Evolutionary conservation across 2,797 vertebrate species (phyloP).

Genomic region (Semotilus atromaculatus): DNA sequence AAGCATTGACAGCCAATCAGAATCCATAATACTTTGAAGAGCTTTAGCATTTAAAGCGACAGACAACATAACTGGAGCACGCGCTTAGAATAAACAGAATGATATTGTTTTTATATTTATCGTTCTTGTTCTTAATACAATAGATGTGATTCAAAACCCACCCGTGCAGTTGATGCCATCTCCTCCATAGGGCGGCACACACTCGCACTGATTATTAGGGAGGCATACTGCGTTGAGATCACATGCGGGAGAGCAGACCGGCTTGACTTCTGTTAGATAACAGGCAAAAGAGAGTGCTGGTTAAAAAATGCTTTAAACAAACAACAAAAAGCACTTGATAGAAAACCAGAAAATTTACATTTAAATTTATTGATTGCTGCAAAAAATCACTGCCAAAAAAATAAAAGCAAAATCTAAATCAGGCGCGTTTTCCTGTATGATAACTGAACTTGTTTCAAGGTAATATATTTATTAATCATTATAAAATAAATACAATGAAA

Average conservation of each 20-base stretch:
- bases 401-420: too few species aligned
- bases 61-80: neutral
- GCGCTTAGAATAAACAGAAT: neutral
- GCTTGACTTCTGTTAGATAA: constrained; percentile 69
- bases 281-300: neutral
- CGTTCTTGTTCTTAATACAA: neutral
- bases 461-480: neutral
- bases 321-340: neutral
- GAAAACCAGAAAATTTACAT: neutral
- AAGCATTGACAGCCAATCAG: neutral
- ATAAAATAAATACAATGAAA: neutral
- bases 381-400: too few species aligned
- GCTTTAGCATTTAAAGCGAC: neutral
- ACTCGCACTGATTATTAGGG: constrained; percentile 80
- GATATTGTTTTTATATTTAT: neutral
- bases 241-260: constrained; percentile 83
- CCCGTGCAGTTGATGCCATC: constrained; percentile 86
- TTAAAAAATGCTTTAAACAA: neutral
- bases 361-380: neutral
- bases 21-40: neutral
- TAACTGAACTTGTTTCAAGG: neutral
- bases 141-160: constrained; percentile 63
- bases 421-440: neutral
- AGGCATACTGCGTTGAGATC: constrained; percentile 83
- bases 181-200: constrained; percentile 84